Evolutionary conservation across 53 echinoderm and acorn worm genomes (phyloP), one percentile per base, ranked within the genome.

Genomic region (Glandiceps talaboti): DNA sequence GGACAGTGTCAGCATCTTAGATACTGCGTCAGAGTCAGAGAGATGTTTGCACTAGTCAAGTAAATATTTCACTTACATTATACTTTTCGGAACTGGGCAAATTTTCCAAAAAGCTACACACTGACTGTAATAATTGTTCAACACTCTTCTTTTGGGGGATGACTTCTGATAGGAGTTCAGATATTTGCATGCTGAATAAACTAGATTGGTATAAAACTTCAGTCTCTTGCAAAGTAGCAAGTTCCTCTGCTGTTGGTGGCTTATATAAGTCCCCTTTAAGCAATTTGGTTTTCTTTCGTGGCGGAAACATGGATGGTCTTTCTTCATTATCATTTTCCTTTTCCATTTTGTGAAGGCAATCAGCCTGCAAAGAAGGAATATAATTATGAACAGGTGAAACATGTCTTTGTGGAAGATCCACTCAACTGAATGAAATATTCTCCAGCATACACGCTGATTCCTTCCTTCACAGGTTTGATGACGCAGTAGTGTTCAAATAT

Each of bases 221-320:
- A 14, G 88, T 83, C 31, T 95, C 90, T 75, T 87, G 86, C 26
- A 95, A 82, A 6, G 85, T 75, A 32, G 84, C 74, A 27, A 95
- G 86, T 79, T 95, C 96, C 74, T 90, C 89, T 81, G 82, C 87
- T 6, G 96, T 95, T 26, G 96, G 96, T 79, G 92, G 96, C 75
- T 95, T 95, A 78, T 88, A 95, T 27, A 95, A 79, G 26, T 86
- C 88, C 0, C 83, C 83, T 74, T 88, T 92, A 31, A 29, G 83
- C 31, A 88, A 27, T 33, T 87, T 91, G 32, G 79, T 78, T 82
- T 83, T 89, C n/a, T n/a, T n/a, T n/a, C n/a, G n/a, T n/a, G n/a
- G n/a, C n/a, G n/a, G n/a, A n/a, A n/a, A n/a, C n/a, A n/a, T n/a
- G n/a, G n/a, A n/a, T 45, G 20, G 64, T 45, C 6, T 45, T 20